Evolutionary conservation across 2,888 invertebrate genomes (phyloP).

Genomic region (Endotricha flammealis): DNA sequence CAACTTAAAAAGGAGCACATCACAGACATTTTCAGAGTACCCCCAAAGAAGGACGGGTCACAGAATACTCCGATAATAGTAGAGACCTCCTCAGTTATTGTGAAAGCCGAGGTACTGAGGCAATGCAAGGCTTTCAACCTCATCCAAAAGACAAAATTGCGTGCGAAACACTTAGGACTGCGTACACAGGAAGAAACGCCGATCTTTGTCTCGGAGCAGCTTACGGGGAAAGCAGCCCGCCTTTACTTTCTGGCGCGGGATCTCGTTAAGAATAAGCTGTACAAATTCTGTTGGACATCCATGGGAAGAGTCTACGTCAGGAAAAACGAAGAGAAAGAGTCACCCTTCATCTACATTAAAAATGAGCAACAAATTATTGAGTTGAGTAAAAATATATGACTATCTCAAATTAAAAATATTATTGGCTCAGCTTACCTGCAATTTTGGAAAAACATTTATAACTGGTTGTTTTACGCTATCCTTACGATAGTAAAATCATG

Average conservation of each 20-base stretch:
- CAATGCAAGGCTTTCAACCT: too few relatives aligned
- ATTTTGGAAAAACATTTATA: too few relatives aligned
- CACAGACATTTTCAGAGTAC: background rate
- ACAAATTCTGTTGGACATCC: slow-evolving; percentile 1
- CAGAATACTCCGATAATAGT: background rate
- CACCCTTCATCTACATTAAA: background rate
- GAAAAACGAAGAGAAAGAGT: background rate
- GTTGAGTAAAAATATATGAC: too few relatives aligned
- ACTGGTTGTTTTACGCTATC: too few relatives aligned
- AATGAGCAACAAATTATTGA: background rate
- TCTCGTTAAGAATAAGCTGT: slow-evolving; percentile 1
- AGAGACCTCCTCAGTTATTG: background rate
- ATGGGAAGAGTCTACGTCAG: background rate
- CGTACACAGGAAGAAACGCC: background rate
- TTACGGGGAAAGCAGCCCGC: slow-evolving; percentile 1
- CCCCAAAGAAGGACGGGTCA: background rate
- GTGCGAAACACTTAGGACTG: slow-evolving; percentile 1
- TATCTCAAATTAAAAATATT: too few relatives aligned
- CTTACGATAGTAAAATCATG: too few relatives aligned
- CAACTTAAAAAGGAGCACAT: background rate
- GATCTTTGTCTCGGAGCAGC: background rate
- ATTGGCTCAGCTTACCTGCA: too few relatives aligned
- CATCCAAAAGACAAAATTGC: background rate
- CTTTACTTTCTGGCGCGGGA: background rate
- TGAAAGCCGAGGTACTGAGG: too few relatives aligned